A percentile compares a stretch with the other conserved stretches of the same genome.
Conservation (phyloP, 1,140 invertebrate genomes). For the Protaetia brevitarsis region DNA sequence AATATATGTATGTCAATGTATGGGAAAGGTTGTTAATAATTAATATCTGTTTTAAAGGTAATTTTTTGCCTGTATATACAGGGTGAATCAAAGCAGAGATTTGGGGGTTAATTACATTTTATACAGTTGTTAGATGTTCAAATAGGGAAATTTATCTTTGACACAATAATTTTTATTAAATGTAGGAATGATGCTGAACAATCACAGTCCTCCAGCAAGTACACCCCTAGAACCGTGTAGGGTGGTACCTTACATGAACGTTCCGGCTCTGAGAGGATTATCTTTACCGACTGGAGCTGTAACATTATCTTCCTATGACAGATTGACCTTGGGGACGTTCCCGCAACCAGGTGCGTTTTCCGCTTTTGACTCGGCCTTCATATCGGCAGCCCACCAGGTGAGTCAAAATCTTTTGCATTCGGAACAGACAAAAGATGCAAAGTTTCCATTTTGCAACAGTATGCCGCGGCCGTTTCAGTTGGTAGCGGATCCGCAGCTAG, state of each 20-base stretch:
- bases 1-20: no score
- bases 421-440: background rate
- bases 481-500: conserved; percentile 45
- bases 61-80: no score
- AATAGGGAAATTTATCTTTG: no score
- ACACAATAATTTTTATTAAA: background rate
- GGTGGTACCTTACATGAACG: conserved; percentile 79
- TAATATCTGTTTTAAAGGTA: no score
- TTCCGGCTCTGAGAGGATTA: conserved; percentile 61
- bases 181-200: conserved; percentile 57
- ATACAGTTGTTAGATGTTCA: no score
- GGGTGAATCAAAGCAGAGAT: no score
- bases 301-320: conserved; percentile 47
- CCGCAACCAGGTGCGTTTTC: conserved; percentile 60
- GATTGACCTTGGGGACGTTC: conserved; percentile 48
- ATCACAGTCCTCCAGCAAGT: conserved; percentile 55
- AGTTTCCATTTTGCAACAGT: conserved; percentile 43
- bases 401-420: conserved; percentile 14
- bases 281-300: conserved; percentile 48
- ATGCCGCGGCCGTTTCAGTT: conserved; percentile 48
- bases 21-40: no score
- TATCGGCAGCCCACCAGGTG: conserved; percentile 80
- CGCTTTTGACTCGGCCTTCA: conserved; percentile 72
- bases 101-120: no score
- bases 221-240: conserved; percentile 77